Evolutionary conservation across 2,797 vertebrate genomes (phyloP).

Genomic region (Capromys pilorides): DNA sequence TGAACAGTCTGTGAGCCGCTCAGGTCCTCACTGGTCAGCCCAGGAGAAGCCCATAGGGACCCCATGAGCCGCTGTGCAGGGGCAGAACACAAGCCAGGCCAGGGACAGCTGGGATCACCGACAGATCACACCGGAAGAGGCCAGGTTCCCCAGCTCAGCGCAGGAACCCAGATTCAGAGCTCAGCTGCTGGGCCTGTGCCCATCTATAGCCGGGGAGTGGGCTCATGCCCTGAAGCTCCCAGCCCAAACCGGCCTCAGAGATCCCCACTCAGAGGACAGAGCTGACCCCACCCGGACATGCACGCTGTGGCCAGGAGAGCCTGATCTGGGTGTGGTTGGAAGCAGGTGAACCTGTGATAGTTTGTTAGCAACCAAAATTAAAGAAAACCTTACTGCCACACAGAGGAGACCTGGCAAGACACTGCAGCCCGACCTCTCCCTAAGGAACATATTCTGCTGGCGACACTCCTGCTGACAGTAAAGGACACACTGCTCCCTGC

Average conservation of each 20-base stretch:
- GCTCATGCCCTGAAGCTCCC: too few species aligned
- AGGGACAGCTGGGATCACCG: not conserved
- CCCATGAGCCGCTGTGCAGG: not conserved
- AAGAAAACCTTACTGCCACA: not conserved
- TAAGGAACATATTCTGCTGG: not conserved
- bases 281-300: not conserved
- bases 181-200: not conserved
- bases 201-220: not conserved
- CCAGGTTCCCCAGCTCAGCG: not conserved
- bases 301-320: not conserved
- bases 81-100: not conserved
- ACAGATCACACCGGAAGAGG: not conserved
- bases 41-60: not conserved
- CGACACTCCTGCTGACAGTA: not conserved
- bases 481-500: not conserved
- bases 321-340: not conserved
- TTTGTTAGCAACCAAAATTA: not conserved
- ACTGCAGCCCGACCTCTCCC: not conserved
- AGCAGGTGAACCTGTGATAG: not conserved
- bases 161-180: not conserved
- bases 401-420: not conserved
- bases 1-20: not conserved
- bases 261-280: not conserved
- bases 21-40: not conserved
- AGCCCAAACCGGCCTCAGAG: not conserved